A percentile compares a stretch with the other conserved stretches of the same genome.
phyloP scores from a whole-genome alignment of 1,140 invertebrate species.

The Sweltsa coloradensis region DNA sequence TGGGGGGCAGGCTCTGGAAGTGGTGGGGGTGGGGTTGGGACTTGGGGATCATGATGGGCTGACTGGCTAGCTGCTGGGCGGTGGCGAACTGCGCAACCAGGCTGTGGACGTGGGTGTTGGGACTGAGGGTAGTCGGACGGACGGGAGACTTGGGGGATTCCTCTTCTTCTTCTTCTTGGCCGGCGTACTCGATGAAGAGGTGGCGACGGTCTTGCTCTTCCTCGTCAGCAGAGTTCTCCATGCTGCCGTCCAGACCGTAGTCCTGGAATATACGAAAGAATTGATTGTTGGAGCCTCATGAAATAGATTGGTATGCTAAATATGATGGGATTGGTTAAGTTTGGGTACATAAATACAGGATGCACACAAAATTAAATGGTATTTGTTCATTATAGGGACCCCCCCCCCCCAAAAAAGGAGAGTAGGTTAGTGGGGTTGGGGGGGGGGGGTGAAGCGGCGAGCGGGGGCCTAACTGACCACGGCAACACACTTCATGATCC shows the following conservation, averaged over 20 bases:
- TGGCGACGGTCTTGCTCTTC: slow-evolving; percentile 3
- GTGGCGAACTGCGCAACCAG: slow-evolving; percentile 11
- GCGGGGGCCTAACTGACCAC: no score
- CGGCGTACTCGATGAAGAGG: slow-evolving; percentile 7
- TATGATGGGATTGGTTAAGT: no score
- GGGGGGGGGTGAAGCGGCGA: no score
- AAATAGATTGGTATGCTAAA: no score
- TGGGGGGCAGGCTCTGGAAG: slow-evolving; percentile 8
- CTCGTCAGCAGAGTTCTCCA: slow-evolving; percentile 53
- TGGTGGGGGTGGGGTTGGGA: neutral
- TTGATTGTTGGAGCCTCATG: no score
- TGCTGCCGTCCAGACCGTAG: slow-evolving; percentile 55
- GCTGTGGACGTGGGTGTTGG: slow-evolving; percentile 11
- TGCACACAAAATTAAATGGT: no score
- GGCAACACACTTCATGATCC: no score
- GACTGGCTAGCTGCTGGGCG: neutral
- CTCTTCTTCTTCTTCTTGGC: neutral
- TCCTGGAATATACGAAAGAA: slow-evolving; percentile 31
- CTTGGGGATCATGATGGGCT: slow-evolving; percentile 1
- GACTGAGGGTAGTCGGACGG: slow-evolving; percentile 2
- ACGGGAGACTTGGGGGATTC: neutral
- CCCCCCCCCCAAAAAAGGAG: no score
- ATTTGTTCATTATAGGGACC: no score
- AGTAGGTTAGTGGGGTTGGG: no score
- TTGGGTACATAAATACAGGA: no score